phyloP scores from a whole-genome alignment of 2,888 invertebrate genomes.

The Griposia aprilina region DNA sequence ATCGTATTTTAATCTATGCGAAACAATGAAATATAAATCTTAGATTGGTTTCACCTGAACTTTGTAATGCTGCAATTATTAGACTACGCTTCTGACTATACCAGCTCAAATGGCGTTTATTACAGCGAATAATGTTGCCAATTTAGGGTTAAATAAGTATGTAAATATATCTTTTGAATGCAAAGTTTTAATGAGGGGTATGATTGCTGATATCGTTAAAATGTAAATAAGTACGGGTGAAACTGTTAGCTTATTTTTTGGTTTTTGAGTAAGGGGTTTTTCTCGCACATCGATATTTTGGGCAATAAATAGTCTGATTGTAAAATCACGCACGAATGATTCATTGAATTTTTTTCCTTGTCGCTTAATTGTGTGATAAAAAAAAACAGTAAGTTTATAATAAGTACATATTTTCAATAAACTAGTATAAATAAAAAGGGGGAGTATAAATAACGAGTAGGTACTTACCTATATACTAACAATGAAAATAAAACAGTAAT shows the following conservation, averaged over 20 bases:
- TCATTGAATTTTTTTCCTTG: not conserved
- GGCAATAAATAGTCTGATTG: not conserved
- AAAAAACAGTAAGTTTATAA: not conserved
- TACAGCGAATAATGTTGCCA: conserved; percentile 59
- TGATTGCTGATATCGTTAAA: conserved; percentile 56
- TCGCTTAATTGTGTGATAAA: not conserved
- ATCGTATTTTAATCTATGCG: conserved; percentile 80
- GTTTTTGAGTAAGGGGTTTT: not conserved
- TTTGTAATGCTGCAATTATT: conserved; percentile 77
- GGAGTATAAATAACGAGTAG: not conserved
- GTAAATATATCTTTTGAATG: conserved; percentile 53
- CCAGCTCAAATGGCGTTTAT: conserved; percentile 52
- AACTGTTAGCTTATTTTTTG: conserved; percentile 2
- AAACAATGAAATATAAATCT: conserved; percentile 82
- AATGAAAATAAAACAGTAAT: not conserved
- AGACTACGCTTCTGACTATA: conserved; percentile 74
- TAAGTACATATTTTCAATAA: not conserved
- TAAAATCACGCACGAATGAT: not conserved
- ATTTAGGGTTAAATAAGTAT: conserved; percentile 56
- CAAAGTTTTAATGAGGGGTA: conserved; percentile 56
- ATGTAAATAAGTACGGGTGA: conserved; percentile 49
- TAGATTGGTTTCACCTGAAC: conserved; percentile 81
- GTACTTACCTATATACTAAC: not conserved
- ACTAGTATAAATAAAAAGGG: not conserved
- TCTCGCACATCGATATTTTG: not conserved